Percentiles rank a stretch among this genome's conserved stretches.
These are phyloP conservation scores for Lagria hirta DNA, from an alignment of 2,888 invertebrate genomes.

Conservation along the genomic window DNA sequence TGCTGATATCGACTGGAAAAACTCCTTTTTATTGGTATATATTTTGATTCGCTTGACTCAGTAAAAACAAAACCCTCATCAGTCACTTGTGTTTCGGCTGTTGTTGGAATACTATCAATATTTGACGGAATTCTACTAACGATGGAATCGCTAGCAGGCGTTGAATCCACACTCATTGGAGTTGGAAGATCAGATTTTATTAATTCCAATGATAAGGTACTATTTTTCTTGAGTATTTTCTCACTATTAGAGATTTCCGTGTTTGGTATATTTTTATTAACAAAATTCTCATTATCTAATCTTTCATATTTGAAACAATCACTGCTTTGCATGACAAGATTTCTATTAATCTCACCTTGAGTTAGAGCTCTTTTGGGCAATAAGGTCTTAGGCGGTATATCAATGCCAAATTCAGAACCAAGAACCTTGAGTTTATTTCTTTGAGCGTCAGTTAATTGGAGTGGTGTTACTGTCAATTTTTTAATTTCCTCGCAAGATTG, in stretches of 20 bases:
- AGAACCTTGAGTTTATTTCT: conserved; percentile 64
- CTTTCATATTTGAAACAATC: conserved; percentile 35
- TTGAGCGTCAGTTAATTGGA: conserved; percentile 63
- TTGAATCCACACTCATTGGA: conserved; percentile 53
- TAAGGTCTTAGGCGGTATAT: conserved; percentile 34
- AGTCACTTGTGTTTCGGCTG: conserved; percentile 55
- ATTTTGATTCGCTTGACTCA: conserved; percentile 6
- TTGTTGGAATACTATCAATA: conserved; percentile 37
- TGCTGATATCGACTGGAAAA: conserved; percentile 34
- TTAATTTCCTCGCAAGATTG: no score
- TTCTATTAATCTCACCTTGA: conserved; percentile 39
- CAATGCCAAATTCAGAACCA: conserved; percentile 62
- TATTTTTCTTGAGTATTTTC: conserved; percentile 34
- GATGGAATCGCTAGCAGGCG: conserved; percentile 46
- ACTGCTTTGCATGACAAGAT: conserved; percentile 43
- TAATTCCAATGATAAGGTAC: conserved; percentile 37
- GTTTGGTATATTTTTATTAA: conserved; percentile 37
- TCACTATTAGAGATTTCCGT: conserved; percentile 13
- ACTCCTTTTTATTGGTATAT: conserved; percentile 9
- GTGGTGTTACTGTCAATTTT: no score
- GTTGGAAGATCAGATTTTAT: conserved; percentile 31
- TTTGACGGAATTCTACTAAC: conserved; percentile 34
- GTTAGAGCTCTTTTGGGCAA: conserved; percentile 28
- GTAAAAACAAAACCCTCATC: conserved; percentile 51
- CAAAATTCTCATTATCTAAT: conserved; percentile 41